Evolutionary conservation across 2,888 invertebrate genomes (phyloP).

Genomic region (Panzeria rudis): DNA sequence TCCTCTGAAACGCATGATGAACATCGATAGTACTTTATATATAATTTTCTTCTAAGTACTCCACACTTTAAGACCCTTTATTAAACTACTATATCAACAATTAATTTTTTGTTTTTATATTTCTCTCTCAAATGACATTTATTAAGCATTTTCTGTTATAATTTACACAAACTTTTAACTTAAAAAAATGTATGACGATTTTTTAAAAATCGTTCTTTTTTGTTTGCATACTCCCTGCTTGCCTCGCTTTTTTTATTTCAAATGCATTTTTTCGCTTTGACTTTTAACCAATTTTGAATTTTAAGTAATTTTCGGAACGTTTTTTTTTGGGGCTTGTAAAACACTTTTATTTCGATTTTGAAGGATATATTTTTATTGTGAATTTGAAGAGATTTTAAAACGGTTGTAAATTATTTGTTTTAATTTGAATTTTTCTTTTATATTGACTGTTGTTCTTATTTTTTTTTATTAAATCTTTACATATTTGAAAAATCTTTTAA

Average conservation of each 20-base stretch:
- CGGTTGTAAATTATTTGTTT: not conserved
- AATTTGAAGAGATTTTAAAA: not conserved
- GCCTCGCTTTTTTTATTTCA: conserved; percentile 25
- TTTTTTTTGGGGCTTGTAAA: not conserved
- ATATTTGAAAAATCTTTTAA: conserved; percentile 10
- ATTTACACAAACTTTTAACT: conserved; percentile 8
- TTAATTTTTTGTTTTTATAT: not conserved
- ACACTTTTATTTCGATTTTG: not conserved
- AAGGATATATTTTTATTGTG: not conserved
- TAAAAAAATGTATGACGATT: not conserved
- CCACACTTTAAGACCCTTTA: not conserved
- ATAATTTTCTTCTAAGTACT: conserved; percentile 6
- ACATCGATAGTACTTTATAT: not conserved
- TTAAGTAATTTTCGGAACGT: not conserved
- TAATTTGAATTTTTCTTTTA: not conserved
- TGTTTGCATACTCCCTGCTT: not conserved
- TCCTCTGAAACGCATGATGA: conserved; percentile 15
- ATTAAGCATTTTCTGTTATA: conserved; percentile 36
- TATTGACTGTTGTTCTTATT: not conserved
- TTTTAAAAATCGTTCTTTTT: not conserved
- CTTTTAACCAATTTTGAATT: not conserved
- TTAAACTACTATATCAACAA: not conserved
- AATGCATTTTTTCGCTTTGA: conserved; percentile 3
- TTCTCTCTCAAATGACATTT: conserved; percentile 27
- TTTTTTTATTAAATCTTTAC: not conserved